phyloP scores from a whole-genome alignment of 1,140 invertebrate genomes.

The Pinna nobilis region DNA sequence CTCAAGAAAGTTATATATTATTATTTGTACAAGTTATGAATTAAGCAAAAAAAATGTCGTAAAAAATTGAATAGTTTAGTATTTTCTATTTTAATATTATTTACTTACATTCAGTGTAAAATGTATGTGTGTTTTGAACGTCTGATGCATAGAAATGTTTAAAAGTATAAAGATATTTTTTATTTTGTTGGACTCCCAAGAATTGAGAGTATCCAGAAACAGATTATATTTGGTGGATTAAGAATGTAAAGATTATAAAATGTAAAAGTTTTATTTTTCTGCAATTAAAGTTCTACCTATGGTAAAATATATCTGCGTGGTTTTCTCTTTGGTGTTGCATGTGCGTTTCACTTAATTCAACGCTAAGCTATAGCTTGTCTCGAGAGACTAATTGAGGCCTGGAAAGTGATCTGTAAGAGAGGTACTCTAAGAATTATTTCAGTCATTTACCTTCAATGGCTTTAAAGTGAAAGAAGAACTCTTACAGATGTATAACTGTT shows the following conservation, averaged over 20 bases:
- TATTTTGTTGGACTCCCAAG: slow-evolving; percentile 46
- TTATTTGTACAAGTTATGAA: slow-evolving; percentile 12
- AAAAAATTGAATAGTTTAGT: slow-evolving; percentile 39
- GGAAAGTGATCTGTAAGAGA: neutral
- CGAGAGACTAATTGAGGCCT: no score
- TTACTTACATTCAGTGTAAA: slow-evolving; percentile 52
- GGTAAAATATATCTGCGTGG: neutral
- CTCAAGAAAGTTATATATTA: slow-evolving; percentile 1
- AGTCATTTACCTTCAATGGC: no score
- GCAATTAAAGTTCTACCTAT: slow-evolving; percentile 57
- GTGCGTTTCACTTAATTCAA: no score
- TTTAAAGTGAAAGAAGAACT: no score
- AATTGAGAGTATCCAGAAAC: slow-evolving; percentile 31
- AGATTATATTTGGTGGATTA: slow-evolving; percentile 58
- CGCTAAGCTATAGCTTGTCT: no score
- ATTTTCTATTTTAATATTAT: slow-evolving; percentile 66
- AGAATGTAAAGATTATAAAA: slow-evolving; percentile 56
- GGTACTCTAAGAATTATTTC: no score
- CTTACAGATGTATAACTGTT: no score
- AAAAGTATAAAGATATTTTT: slow-evolving; percentile 57
- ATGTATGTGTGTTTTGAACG: slow-evolving; percentile 16
- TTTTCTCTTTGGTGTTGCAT: no score
- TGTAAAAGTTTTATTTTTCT: slow-evolving; percentile 66
- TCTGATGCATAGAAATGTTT: slow-evolving; percentile 23
- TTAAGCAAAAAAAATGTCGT: slow-evolving; percentile 6